Evolutionary conservation across 2,113 vertebrate genomes (phyloP), one percentile per base, ranked within the genome.

Genomic region (Elaphurus davidianus): DNA sequence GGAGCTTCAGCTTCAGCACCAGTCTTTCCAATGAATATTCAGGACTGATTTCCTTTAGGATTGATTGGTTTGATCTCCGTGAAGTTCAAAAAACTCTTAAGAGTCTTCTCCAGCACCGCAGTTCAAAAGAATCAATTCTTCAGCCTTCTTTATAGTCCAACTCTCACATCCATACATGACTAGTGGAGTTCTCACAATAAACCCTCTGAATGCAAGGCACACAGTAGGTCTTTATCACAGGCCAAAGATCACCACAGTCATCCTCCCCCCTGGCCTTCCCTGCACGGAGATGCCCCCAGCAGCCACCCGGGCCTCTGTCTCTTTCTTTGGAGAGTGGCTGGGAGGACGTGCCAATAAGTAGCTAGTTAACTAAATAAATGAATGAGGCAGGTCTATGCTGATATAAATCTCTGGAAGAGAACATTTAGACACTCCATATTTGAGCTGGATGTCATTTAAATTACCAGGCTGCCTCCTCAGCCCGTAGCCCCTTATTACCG

Each of bases 401-500:
- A 6, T 90, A 99, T 99, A 99, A 99, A 99, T 99, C 99, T 99
- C 98, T 59, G 40, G 0, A 87, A 97, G 95, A 99, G 98, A 98
- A 98, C 98, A 82, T 98, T 98, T 95, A 98, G 98, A 98, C 25
- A 23, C 98, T 98, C 98, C 98, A 97, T 96, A 98, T 98, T 98
- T 81, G 87, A 98, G 98, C 98, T 97, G 98, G 98, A 98, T 98
- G 98, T 98, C 98, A 97, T 98, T 98, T 98, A 98, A 99, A 99
- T 98, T 96, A 98, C 98, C 50, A 47, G 98, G 98, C 98, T 98
- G 98, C 98, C 98, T 99, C 98, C 98, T 90, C 95, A 84, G 96
- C n/a, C 98, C 84, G 36, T 97, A 96, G 97, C 97, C 98, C 96
- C 98, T 99, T 96, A 98, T 99, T 98, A 98, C 98, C 23, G 0